phyloP scores from a whole-genome alignment of 2,797 vertebrate species.

The Sciurus carolinensis region DNA sequence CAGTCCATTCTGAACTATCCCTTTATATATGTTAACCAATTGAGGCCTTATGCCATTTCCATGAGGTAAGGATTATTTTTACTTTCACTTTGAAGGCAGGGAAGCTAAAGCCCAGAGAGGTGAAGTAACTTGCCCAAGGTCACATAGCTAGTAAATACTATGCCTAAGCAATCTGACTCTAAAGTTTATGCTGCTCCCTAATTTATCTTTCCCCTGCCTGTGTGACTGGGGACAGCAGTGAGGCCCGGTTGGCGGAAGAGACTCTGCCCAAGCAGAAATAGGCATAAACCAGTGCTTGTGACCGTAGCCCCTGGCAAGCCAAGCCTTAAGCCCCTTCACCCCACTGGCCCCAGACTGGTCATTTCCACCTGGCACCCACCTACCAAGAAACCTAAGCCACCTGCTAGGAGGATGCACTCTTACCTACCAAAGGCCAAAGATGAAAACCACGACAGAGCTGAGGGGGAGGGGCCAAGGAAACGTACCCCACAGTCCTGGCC shows the following conservation, averaged over 20 bases:
- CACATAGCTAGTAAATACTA: constrained; percentile 10
- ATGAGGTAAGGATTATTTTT: not conserved
- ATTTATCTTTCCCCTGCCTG: not conserved
- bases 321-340: not conserved
- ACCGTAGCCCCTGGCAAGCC: not conserved
- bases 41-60: not conserved
- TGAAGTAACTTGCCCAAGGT: not conserved
- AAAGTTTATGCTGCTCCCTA: not conserved
- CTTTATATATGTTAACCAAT: not conserved
- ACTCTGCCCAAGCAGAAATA: not conserved
- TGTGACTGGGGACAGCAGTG: not conserved
- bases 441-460: not conserved
- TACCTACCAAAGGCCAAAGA: not conserved
- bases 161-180: not conserved
- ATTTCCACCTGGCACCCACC: not conserved
- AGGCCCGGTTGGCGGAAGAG: not conserved
- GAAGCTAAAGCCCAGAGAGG: not conserved
- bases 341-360: not conserved
- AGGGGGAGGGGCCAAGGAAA: not conserved
- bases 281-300: not conserved
- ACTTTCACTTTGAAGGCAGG: not conserved
- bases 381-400: not conserved
- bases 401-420: not conserved
- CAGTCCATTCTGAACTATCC: not conserved
- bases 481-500: not conserved